Percentiles rank a stretch among this genome's conserved stretches.
These are phyloP conservation scores for Eira barbara DNA, from an alignment of 2,113 vertebrate species.

Conservation along the genomic window DNA sequence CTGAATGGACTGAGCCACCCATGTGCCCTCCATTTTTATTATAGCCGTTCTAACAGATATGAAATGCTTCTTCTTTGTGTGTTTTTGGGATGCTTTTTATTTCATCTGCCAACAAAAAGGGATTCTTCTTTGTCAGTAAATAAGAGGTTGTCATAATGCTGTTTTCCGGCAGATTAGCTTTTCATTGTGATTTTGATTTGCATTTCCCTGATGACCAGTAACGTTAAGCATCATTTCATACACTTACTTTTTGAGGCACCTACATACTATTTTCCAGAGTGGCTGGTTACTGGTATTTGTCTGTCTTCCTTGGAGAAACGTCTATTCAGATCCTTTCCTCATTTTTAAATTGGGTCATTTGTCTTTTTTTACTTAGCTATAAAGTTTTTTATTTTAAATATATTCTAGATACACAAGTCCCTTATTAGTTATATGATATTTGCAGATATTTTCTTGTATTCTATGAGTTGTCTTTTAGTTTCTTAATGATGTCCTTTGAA, in stretches of 20 bases:
- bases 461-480: background rate
- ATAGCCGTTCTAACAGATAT: background rate
- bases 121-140: conserved; percentile 27
- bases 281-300: background rate
- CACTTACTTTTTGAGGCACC: background rate
- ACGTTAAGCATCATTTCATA: background rate
- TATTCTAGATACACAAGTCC: background rate
- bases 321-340: background rate
- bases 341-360: background rate
- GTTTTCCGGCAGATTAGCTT: conserved; percentile 25
- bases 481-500: background rate
- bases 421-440: background rate
- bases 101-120: background rate
- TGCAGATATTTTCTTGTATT: background rate
- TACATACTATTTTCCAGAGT: too few relatives aligned
- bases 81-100: background rate
- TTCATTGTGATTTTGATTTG: background rate
- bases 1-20: background rate
- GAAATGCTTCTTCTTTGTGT: background rate
- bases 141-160: conserved; percentile 39
- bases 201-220: background rate
- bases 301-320: background rate
- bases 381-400: background rate
- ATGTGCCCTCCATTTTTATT: background rate
- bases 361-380: background rate